phyloP scores from a whole-genome alignment of 2,888 invertebrate species.

The Serrognathus titanus region DNA sequence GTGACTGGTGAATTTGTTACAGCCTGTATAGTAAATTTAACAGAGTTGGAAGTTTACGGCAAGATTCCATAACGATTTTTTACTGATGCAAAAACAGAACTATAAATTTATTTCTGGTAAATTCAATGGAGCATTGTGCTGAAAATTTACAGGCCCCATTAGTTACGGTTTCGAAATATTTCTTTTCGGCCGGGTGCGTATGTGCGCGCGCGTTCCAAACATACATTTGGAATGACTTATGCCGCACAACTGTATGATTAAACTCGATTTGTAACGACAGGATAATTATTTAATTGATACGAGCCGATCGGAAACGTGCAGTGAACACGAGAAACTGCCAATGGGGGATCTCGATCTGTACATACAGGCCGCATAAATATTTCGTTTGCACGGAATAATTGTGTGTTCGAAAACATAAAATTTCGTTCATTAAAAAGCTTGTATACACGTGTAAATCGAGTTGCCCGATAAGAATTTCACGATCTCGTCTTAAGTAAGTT shows the following conservation, averaged over 20 bases:
- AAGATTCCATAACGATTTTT: too few relatives aligned
- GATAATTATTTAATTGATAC: slow-evolving; percentile 46
- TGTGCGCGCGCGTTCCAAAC: not conserved
- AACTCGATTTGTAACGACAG: slow-evolving; percentile 43
- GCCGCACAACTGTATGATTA: slow-evolving; percentile 42
- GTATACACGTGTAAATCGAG: slow-evolving; percentile 30
- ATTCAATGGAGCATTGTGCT: too few relatives aligned
- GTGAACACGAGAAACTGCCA: not conserved
- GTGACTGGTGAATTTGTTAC: too few relatives aligned
- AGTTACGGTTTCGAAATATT: too few relatives aligned
- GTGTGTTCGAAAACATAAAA: slow-evolving; percentile 20
- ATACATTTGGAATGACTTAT: slow-evolving; percentile 32
- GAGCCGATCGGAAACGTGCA: slow-evolving; percentile 35
- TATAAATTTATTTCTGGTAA: too few relatives aligned
- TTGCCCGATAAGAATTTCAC: slow-evolving; percentile 28
- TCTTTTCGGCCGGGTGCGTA: too few relatives aligned
- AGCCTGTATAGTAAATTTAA: too few relatives aligned
- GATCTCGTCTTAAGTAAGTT: slow-evolving; percentile 33
- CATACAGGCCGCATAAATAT: slow-evolving; percentile 7
- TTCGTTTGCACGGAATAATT: slow-evolving; percentile 17
- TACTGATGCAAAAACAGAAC: too few relatives aligned
- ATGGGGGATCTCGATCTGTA: too few relatives aligned
- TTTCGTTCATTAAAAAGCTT: slow-evolving; percentile 29
- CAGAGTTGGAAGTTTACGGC: too few relatives aligned
- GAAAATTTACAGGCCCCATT: too few relatives aligned